Conservation (phyloP, 1,140 invertebrate species). For the Drosophila kepulauana region DNA sequence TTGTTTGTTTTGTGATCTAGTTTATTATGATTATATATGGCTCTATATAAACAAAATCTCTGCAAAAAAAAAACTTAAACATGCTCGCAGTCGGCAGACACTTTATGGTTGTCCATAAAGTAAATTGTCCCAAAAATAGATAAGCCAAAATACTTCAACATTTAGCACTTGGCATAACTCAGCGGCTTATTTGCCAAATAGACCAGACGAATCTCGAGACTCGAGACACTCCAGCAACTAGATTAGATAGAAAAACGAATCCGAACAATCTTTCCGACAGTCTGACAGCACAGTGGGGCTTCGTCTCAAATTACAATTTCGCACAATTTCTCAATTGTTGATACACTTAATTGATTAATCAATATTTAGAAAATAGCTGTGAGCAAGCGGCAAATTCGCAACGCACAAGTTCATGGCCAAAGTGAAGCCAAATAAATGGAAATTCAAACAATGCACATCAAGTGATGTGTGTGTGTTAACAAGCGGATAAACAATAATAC, state of each 20-base stretch:
- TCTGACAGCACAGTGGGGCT: neutral
- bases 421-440: constrained; percentile 53
- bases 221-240: neutral
- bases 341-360: constrained; percentile 13
- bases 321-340: constrained; percentile 4
- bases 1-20: neutral
- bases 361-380: neutral
- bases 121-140: constrained; percentile 5
- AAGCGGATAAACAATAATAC: constrained; percentile 25
- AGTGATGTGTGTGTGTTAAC: constrained; percentile 27
- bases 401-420: constrained; percentile 70
- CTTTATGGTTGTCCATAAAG: constrained; percentile 1
- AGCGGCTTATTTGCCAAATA: constrained; percentile 8
- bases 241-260: neutral
- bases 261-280: neutral
- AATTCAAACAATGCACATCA: constrained; percentile 39
- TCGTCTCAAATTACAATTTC: constrained; percentile 1
- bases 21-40: neutral
- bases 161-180: neutral
- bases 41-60: neutral
- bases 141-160: neutral
- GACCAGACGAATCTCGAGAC: neutral
- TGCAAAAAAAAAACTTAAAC: constrained; percentile 2
- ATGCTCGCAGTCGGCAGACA: neutral
- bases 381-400: neutral